Base-by-base conservation (phyloP, 2,113 vertebrate species). In the Phyllostomus hastatus region DNA sequence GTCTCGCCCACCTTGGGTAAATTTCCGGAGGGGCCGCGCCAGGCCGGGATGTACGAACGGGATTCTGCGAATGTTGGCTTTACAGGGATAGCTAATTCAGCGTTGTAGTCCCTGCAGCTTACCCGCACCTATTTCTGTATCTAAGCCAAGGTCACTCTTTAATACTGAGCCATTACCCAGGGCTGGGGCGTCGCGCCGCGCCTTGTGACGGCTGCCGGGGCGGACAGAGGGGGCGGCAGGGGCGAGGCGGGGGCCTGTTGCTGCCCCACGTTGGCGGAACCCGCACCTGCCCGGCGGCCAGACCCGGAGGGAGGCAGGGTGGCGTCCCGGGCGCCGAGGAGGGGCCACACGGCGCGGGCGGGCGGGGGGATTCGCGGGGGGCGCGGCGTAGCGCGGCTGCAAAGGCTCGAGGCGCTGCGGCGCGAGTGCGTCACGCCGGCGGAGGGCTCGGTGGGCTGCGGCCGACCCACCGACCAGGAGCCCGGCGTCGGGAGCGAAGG, bases 341-440 rank as follows among this genome's bases (percentile, higher is more conserved):
- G 70, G 87, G 72, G 92, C 92, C 28, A 50, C 17, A 14, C 84
- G n/a, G 73, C 66, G 79, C 17, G 50, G 16, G 50, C 64, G 61
- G 91, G 84, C 79, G 90, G 87, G 92, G 94, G 94, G 97, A 94
- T 61, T 38, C 73, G 95, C 66, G 94, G 94, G 24, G 96, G 95
- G 96, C 90, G 96, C 91, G 70, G 73, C 79, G 57, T 88, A 3
- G 80, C 48, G 48, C 59, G 46, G 81, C 59, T 1, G 93, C 66
- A 1, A 16, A 20, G 59, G 83, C 78, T 59, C 72, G 43, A 66
- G 86, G 81, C 81, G 94, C 95, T 33, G 95, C 94, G 88, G 96
- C 94, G 97, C 95, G 35, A 54, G 95, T 97, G 97, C 97, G 97
- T 97, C 96, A 97, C 97, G 96, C 93, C 94, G 70, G 94, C 94